Base-by-base conservation (phyloP, 2,797 vertebrate species). In the Delichon dasypus region DNA sequence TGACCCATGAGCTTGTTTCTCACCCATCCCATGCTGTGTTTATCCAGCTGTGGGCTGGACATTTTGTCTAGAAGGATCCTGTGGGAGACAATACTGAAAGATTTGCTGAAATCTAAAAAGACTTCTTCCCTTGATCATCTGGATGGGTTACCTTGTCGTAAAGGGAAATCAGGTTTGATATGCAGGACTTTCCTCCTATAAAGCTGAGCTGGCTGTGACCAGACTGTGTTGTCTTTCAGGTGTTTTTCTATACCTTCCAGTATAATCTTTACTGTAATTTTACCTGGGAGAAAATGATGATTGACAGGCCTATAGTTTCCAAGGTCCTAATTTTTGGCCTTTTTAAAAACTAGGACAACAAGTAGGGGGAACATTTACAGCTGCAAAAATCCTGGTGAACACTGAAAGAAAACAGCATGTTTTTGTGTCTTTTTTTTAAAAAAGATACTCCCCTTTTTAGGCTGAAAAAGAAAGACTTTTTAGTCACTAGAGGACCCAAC, bases 1-100 rank as follows among this genome's bases (percentile, higher is more conserved):
- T 0, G 0, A 45, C 3, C 3, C 13, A 6, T 14, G 26, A 65
- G 15, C 5, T 30, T 13, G 9, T 47, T 47, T 29, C 45, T 72
- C 66, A 40, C 9, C 9, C 4, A 4, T 42, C 3, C 0, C 13
- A 34, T 7, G 10, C 26, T 30, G 15, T 45, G 9, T 53, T 65
- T 47, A 34, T 51, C 10, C 15, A 65, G 38, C 25, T 40, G 38
- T 7, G 4, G 2, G 17, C 4, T 32, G 38, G 17, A 47, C 17
- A 58, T 40, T 53, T 83, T 53, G 29, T 53, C n/a, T n/a, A 77
- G 21, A 53, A 58, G 15, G 30, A 72, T 72, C 15, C 10, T 47
- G 9, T 40, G 34, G 32, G 29, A 40, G 30, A 42, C 9, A 12
- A 13, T 34, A 47, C 42, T 6, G 6, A 60, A 40, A 66, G 11